Evolutionary conservation across 2,113 vertebrate species (phyloP).

Genomic region (Mesitornis unicolor): DNA sequence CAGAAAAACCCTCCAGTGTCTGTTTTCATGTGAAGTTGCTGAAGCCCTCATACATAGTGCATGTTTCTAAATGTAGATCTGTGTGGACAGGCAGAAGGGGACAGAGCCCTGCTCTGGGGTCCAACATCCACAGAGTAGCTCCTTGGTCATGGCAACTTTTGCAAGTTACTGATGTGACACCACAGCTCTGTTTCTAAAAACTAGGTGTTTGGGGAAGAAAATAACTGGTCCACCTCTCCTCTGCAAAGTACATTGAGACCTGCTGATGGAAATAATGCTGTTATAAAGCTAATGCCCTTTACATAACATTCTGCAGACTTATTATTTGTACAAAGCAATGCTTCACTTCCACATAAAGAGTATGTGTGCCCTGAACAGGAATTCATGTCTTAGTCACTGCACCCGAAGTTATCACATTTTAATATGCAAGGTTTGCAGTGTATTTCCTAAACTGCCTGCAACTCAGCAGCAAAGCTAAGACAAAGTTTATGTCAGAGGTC

Average conservation of each 20-base stretch:
- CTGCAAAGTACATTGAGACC: not conserved
- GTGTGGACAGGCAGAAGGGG: not conserved
- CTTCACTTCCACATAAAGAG: not conserved
- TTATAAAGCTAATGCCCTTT: not conserved
- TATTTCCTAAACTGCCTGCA: not conserved
- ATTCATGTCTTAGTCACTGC: not conserved
- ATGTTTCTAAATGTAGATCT: not conserved
- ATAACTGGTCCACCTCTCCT: not conserved
- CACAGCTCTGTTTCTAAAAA: not conserved
- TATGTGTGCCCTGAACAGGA: not conserved
- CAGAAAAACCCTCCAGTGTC: not conserved
- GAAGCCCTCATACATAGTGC: not conserved
- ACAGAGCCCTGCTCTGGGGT: not conserved
- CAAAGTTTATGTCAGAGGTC: not conserved
- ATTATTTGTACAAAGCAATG: not conserved
- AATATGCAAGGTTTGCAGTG: fast-evolving
- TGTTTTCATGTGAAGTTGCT: not conserved
- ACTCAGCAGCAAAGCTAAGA: not conserved
- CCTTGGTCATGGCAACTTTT: not conserved
- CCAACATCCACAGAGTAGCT: not conserved
- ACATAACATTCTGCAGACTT: not conserved
- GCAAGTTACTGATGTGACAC: fast-evolving
- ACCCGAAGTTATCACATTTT: not conserved
- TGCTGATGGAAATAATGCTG: not conserved
- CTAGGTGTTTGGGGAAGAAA: not conserved